Percentiles rank a stretch among this genome's conserved stretches.
Conservation (phyloP, 2,888 invertebrate species). For the Trilocha varians region DNA sequence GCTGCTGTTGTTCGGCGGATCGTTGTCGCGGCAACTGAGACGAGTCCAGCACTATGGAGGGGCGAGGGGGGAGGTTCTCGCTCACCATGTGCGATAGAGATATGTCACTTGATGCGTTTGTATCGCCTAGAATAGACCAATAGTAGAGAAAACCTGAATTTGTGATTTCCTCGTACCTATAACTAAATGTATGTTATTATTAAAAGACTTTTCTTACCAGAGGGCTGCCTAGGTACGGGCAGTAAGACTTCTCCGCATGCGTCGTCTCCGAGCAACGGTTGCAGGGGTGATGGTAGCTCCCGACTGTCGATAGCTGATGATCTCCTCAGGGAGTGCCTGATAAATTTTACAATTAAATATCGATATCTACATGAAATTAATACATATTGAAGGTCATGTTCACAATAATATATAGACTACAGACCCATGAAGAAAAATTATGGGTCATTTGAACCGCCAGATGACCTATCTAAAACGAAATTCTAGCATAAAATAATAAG, state of each 20-base stretch:
- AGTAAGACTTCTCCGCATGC: conserved; percentile 52
- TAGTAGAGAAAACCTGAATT: no score
- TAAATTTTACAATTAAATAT: no score
- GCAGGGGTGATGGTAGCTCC: conserved; percentile 58
- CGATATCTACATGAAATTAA: no score
- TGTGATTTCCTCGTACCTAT: no score
- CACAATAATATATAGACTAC: no score
- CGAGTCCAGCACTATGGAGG: conserved; percentile 66
- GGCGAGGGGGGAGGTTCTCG: conserved; percentile 63
- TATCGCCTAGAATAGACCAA: conserved; percentile 40
- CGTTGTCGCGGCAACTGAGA: conserved; percentile 65
- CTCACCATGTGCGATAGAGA: conserved; percentile 69
- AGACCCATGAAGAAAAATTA: no score
- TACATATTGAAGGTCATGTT: no score
- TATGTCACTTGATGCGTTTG: conserved; percentile 66
- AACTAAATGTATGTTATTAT: not conserved
- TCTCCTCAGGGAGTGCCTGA: conserved; percentile 67
- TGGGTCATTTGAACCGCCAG: no score
- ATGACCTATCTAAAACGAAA: no score
- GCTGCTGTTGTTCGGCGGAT: conserved; percentile 48
- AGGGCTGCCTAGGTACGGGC: conserved; percentile 64
- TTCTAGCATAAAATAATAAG: no score
- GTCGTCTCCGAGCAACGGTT: conserved; percentile 55
- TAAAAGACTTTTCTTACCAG: conserved; percentile 30
- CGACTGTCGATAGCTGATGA: conserved; percentile 76